Percentiles rank a stretch among this genome's conserved stretches.
phyloP scores from a whole-genome alignment of 2,888 invertebrate species.

The Prenolepis imparis region DNA sequence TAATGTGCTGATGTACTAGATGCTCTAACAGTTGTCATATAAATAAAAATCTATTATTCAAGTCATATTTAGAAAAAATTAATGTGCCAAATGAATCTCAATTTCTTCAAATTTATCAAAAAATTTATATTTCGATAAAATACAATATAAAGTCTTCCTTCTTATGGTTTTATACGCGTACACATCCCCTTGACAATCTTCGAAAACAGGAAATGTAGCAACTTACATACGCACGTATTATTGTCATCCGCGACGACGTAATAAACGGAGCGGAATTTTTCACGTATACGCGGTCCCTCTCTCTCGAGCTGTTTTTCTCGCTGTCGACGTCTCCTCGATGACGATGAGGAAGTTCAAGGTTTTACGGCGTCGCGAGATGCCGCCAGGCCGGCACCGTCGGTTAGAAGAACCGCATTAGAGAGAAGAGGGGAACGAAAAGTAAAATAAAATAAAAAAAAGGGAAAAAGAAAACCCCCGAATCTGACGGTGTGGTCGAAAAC shows the following conservation, averaged over 20 bases:
- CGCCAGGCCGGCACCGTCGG: conserved; percentile 54
- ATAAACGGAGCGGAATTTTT: conserved; percentile 32
- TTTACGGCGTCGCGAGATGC: conserved; percentile 62
- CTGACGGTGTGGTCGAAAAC: conserved; percentile 30
- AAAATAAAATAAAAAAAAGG: conserved; percentile 29
- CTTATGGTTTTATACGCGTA: not conserved
- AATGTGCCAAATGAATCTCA: not conserved
- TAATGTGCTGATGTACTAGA: not conserved
- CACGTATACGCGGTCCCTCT: not conserved
- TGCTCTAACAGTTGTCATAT: not conserved
- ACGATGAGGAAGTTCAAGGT: conserved; percentile 72
- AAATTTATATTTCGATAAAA: not conserved
- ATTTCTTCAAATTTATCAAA: not conserved
- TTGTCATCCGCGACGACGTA: not conserved
- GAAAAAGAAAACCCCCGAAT: conserved; percentile 15
- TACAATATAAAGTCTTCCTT: not conserved
- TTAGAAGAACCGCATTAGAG: conserved; percentile 25
- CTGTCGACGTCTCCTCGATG: conserved; percentile 49
- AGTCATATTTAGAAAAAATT: not conserved
- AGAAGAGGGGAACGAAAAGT: conserved; percentile 37
- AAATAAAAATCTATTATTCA: not conserved
- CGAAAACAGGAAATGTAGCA: conserved; percentile 8
- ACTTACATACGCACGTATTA: conserved; percentile 1
- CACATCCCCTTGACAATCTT: conserved; percentile 6
- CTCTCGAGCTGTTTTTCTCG: conserved; percentile 43